A percentile compares a stretch with the other conserved stretches of the same genome.
Conservation (phyloP, 2,888 invertebrate species). For the Heterodera filipjevi region DNA sequence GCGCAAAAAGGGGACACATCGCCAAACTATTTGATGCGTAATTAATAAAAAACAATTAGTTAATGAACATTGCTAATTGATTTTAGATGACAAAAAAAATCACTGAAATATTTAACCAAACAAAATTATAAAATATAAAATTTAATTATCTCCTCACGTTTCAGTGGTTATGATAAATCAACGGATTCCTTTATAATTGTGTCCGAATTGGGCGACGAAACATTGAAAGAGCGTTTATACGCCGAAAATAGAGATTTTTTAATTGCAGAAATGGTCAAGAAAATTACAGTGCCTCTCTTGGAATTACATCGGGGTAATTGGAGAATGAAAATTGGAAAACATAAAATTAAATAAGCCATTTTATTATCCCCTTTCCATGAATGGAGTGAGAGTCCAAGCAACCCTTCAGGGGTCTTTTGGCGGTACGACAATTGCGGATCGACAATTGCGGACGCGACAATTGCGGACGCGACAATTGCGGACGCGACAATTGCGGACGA, state of each 20-base stretch:
- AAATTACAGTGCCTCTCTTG: neutral
- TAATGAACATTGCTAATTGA: neutral
- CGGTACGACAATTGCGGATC: too few relatives aligned
- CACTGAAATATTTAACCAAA: neutral
- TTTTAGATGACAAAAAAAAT: neutral
- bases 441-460: too few relatives aligned
- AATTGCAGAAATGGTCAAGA: neutral
- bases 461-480: too few relatives aligned
- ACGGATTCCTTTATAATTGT: neutral
- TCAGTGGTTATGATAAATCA: neutral
- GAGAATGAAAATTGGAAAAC: neutral
- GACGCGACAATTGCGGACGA: too few relatives aligned
- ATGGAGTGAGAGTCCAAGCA: too few relatives aligned
- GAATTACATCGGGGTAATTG: constrained; percentile 4
- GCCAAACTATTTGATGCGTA: neutral
- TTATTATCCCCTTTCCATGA: neutral
- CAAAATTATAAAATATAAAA: neutral
- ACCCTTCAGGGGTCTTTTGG: too few relatives aligned
- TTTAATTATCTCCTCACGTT: neutral
- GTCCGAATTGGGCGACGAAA: constrained; percentile 1
- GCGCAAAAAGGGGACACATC: neutral
- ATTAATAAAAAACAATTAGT: neutral
- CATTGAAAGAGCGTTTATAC: neutral
- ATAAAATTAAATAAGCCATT: neutral
- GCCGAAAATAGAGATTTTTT: neutral